Base-by-base conservation (phyloP, 2,888 invertebrate genomes). In the Venusia cambrica region DNA sequence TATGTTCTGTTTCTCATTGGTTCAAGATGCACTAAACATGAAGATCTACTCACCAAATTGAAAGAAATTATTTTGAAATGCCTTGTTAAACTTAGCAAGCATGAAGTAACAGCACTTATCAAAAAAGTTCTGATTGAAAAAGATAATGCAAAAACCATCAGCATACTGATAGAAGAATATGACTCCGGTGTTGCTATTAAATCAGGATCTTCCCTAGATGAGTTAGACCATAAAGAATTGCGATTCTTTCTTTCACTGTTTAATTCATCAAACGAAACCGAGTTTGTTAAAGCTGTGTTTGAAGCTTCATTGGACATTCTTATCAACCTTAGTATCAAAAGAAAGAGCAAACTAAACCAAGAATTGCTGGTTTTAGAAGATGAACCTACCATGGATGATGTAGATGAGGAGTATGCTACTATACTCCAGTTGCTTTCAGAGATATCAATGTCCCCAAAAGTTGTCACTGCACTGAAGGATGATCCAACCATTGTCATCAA, bases 341-440 rank as follows among this genome's bases (percentile, higher is more conserved):
- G 73, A 43, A 43, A 45, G 19, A 57, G 39, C n/a, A 60, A 48
- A 20, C 22, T 18, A 3, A 68, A 62, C 26, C 71, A 68, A 29
- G 69, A 77, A 32, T 61, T 70, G 18, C 50, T 85, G n/a, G 42
- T 38, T 13, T 25, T 61, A 19, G 85, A 89, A 58, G 74, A 79
- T 36, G 73, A 83, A 32, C 61, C 72, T 5, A 48, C 67, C 16
- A 40, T 83, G 7, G 55, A 62, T 54, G 54, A 62, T 36, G 42
- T 55, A 40, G 72, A 83, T 66, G 63, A 71, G 45, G 66, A 80
- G 27, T 88, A 88, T 64, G 61, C 84, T 11, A 57, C 70, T 2
- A 75, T 88, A 37, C 79, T 89, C 16, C 87, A 88, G 35, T 47
- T 89, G 19, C 68, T 91, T 9, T 81, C 88, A 35, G 81, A 85